Evolutionary conservation across 1,140 invertebrate genomes (phyloP).

Genomic region (Druon quercuslanigerum): DNA sequence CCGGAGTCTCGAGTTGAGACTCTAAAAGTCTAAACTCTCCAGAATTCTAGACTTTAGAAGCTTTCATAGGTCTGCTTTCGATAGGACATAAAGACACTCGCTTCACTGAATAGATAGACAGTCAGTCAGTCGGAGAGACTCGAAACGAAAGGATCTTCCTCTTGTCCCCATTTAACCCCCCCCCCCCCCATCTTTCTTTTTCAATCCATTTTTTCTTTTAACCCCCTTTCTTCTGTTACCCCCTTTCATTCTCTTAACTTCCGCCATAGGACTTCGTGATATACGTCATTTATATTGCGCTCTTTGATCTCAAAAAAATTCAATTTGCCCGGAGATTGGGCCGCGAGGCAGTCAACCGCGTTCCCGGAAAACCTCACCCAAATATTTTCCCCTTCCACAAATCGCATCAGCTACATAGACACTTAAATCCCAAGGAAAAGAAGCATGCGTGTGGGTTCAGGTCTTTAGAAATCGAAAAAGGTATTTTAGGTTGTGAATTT

Average conservation of each 20-base stretch:
- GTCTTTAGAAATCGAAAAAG: conserved; percentile 47
- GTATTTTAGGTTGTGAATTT: conserved; percentile 38
- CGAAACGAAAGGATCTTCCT: background rate
- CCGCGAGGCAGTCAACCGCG: conserved; percentile 63
- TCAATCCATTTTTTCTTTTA: too few relatives aligned
- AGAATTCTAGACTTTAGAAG: conserved; percentile 6
- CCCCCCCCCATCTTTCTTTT: too few relatives aligned
- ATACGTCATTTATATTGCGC: conserved; percentile 59
- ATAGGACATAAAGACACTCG: background rate
- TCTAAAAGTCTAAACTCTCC: background rate
- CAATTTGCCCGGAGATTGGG: conserved; percentile 72
- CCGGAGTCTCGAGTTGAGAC: background rate
- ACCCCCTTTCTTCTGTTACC: conserved; percentile 34
- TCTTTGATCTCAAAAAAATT: conserved; percentile 74
- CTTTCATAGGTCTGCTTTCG: conserved; percentile 6
- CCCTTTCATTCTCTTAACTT: conserved; percentile 39
- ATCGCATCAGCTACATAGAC: background rate
- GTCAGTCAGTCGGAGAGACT: conserved; percentile 8
- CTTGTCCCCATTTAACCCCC: background rate
- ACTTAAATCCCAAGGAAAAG: too few relatives aligned
- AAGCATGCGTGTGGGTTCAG: too few relatives aligned
- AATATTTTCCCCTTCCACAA: conserved; percentile 35
- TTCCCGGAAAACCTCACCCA: conserved; percentile 39
- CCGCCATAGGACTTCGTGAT: conserved; percentile 36
- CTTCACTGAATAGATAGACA: conserved; percentile 22